phyloP scores from a whole-genome alignment of 2,888 invertebrate species.

The Lochmaea capreae region DNA sequence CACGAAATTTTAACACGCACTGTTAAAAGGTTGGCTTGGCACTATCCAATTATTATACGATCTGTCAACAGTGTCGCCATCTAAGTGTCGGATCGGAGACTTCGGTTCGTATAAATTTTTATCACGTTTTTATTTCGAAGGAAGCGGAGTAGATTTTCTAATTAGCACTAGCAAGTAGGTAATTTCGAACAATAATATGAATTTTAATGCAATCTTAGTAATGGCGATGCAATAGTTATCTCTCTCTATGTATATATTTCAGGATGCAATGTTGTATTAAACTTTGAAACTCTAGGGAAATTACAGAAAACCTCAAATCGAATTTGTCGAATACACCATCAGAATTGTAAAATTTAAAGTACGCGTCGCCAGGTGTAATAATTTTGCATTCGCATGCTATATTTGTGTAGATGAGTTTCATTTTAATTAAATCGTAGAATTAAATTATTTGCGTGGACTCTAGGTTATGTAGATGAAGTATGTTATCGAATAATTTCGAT shows the following conservation, averaged over 20 bases:
- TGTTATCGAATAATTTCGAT: too few species aligned
- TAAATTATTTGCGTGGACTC: background rate
- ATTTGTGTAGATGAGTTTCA: slow-evolving; percentile 11
- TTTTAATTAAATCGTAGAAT: background rate
- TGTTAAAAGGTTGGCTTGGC: too few species aligned
- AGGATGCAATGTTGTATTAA: slow-evolving; percentile 45
- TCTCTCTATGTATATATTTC: slow-evolving; percentile 9
- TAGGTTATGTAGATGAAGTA: background rate
- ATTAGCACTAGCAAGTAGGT: slow-evolving; percentile 1
- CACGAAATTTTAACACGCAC: too few species aligned
- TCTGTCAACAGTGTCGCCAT: too few species aligned
- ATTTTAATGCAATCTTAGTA: slow-evolving; percentile 34
- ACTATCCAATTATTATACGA: too few species aligned
- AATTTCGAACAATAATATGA: slow-evolving; percentile 40
- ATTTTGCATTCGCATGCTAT: slow-evolving; percentile 4
- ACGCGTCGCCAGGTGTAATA: slow-evolving; percentile 17
- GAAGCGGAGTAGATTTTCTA: too few species aligned
- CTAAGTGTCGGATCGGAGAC: too few species aligned
- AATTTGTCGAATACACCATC: slow-evolving; percentile 41
- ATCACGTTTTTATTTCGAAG: too few species aligned
- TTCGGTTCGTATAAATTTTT: too few species aligned
- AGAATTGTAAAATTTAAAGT: slow-evolving; percentile 21
- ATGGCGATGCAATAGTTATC: background rate
- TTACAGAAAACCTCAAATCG: slow-evolving; percentile 52
- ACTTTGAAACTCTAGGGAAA: slow-evolving; percentile 57